These are phyloP conservation scores for Pyrrhosoma nymphula DNA, from an alignment of 2,888 invertebrate genomes.

Conservation along the genomic window DNA sequence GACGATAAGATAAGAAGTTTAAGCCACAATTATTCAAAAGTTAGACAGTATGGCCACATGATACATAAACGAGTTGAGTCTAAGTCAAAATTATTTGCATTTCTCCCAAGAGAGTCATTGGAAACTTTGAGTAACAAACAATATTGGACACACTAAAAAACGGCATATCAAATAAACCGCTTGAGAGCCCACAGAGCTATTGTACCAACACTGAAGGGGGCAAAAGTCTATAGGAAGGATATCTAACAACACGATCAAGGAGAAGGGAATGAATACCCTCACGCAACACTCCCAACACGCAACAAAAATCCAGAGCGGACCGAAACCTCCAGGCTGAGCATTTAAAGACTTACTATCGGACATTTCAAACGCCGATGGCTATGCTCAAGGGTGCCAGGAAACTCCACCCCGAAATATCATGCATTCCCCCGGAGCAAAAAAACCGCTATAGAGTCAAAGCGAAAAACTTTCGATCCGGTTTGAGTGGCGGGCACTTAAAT, in stretches of 20 bases:
- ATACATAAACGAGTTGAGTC: too few species aligned
- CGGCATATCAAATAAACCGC: too few species aligned
- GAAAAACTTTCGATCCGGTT: conserved; percentile 31
- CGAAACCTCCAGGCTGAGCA: not conserved
- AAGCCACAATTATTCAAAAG: too few species aligned
- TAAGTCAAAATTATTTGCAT: too few species aligned
- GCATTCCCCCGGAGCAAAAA: not conserved
- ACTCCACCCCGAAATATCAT: conserved; percentile 14
- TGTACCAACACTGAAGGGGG: not conserved
- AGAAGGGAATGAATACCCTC: not conserved
- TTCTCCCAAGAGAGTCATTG: too few species aligned
- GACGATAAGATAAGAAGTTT: too few species aligned
- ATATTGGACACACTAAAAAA: too few species aligned
- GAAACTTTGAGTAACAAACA: too few species aligned
- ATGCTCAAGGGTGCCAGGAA: not conserved
- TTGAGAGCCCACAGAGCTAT: too few species aligned
- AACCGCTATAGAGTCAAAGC: not conserved
- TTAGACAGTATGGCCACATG: too few species aligned
- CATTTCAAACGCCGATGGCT: conserved; percentile 10
- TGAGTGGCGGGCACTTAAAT: conserved; percentile 33
- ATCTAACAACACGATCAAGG: not conserved
- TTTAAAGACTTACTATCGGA: not conserved
- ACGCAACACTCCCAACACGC: not conserved
- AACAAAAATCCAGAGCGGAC: not conserved
- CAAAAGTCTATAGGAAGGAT: not conserved